These are phyloP conservation scores for Phylloscopus collybita DNA, from an alignment of 2,797 vertebrate species.

Conservation along the genomic window DNA sequence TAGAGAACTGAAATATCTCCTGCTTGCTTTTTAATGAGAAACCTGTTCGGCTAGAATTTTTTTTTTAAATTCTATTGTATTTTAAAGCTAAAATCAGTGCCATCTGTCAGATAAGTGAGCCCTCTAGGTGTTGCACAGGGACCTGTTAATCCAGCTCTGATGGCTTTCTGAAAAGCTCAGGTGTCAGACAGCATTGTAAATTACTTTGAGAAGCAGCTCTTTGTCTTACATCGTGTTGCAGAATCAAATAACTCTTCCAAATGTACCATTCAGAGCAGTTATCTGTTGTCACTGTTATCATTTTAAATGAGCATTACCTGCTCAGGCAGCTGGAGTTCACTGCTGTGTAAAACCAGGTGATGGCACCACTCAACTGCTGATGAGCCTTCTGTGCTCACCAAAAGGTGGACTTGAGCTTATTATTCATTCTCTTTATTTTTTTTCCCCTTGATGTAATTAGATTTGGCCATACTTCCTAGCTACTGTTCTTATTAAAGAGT, in stretches of 20 bases:
- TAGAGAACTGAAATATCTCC: not conserved
- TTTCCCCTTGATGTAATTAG: not conserved
- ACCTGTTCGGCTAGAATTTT: not conserved
- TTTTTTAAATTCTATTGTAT: not conserved
- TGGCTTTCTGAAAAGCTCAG: not conserved
- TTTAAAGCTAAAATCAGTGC: not conserved
- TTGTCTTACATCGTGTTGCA: not conserved
- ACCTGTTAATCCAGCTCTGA: not conserved
- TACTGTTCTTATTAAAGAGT: not conserved
- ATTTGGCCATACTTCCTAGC: constrained; percentile 1
- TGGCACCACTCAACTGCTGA: constrained; percentile 50
- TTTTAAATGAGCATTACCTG: not conserved
- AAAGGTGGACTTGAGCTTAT: not conserved
- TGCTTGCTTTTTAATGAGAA: not conserved
- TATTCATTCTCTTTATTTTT: not conserved
- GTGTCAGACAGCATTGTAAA: not conserved
- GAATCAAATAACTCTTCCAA: not conserved
- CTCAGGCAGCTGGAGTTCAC: not conserved
- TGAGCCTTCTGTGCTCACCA: not conserved
- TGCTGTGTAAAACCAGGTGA: constrained; percentile 46
- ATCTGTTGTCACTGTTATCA: too few relatives aligned
- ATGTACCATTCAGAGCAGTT: not conserved
- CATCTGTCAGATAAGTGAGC: not conserved
- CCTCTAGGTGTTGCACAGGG: not conserved
- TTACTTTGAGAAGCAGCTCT: not conserved